These are phyloP conservation scores for Oscheius myriophilus DNA, from an alignment of 2,888 invertebrate genomes.

Conservation along the genomic window DNA sequence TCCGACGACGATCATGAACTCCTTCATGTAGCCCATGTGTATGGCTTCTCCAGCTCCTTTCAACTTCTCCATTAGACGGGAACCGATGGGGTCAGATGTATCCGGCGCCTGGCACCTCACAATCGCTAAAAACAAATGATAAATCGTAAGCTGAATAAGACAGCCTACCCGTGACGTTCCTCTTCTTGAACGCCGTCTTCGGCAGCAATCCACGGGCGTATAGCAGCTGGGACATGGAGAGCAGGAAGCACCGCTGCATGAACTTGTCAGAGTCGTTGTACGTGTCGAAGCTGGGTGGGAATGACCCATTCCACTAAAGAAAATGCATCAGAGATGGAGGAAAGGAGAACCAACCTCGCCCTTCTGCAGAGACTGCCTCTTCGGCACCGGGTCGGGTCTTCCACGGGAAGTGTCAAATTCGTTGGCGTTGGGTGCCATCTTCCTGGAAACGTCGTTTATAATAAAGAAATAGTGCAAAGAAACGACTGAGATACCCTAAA, in stretches of 20 bases:
- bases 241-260: constrained; percentile 29
- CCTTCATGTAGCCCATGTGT: constrained; percentile 19
- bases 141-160: not conserved
- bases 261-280: constrained; percentile 25
- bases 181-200: constrained; percentile 22
- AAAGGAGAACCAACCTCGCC: not conserved
- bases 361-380: too few species aligned
- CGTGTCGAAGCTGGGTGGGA: constrained; percentile 34
- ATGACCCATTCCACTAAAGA: constrained; percentile 27
- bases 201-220: constrained; percentile 25
- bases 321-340: not conserved
- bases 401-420: too few species aligned
- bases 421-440: too few species aligned
- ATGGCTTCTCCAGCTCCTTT: constrained; percentile 26
- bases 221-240: constrained; percentile 28
- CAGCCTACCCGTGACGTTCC: constrained; percentile 24
- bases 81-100: constrained; percentile 1
- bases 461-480: too few species aligned
- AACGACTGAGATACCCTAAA: too few species aligned
- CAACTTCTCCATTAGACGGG: constrained; percentile 2
- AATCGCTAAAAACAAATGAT: constrained; percentile 23
- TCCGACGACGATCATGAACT: constrained; percentile 28
- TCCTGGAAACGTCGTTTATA: too few species aligned
- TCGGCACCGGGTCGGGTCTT: too few species aligned
- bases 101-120: constrained; percentile 5